phyloP scores from a whole-genome alignment of 2,797 vertebrate species.

The Gymnoscopelus braueri region DNA sequence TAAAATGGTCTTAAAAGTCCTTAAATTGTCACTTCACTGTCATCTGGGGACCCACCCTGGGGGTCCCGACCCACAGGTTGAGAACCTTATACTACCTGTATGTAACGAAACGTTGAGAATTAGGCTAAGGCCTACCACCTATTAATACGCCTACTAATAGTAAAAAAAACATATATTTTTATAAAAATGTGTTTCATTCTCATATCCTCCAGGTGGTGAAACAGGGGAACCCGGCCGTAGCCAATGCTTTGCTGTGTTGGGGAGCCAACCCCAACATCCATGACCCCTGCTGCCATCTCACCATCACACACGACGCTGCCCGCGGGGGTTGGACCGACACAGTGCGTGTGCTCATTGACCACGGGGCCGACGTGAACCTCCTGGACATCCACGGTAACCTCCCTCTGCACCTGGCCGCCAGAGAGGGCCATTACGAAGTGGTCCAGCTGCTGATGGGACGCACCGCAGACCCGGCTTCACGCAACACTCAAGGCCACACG shows the following conservation, averaged over 20 bases:
- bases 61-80: too few species aligned
- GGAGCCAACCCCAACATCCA: slow-evolving; percentile 85
- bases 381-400: slow-evolving; percentile 87
- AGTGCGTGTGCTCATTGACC: slow-evolving; percentile 82
- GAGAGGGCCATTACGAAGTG: slow-evolving; percentile 84
- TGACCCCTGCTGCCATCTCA: slow-evolving; percentile 84
- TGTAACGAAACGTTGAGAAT: too few species aligned
- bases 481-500: slow-evolving; percentile 36
- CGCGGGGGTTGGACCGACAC: slow-evolving; percentile 89
- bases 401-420: slow-evolving; percentile 91
- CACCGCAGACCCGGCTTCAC: slow-evolving; percentile 73
- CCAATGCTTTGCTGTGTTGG: slow-evolving; percentile 76
- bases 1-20: too few species aligned
- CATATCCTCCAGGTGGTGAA: slow-evolving; percentile 84
- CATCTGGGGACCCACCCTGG: too few species aligned
- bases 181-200: too few species aligned
- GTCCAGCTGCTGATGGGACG: slow-evolving; percentile 80
- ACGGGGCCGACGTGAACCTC: slow-evolving; percentile 86
- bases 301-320: slow-evolving; percentile 90
- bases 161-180: too few species aligned
- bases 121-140: too few species aligned
- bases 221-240: slow-evolving; percentile 81
- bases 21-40: too few species aligned
- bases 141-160: too few species aligned
- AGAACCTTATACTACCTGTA: too few species aligned